Percentiles rank a stretch among this genome's conserved stretches.
Conservation (phyloP, 2,888 invertebrate genomes). For the Saturnia pavonia region DNA sequence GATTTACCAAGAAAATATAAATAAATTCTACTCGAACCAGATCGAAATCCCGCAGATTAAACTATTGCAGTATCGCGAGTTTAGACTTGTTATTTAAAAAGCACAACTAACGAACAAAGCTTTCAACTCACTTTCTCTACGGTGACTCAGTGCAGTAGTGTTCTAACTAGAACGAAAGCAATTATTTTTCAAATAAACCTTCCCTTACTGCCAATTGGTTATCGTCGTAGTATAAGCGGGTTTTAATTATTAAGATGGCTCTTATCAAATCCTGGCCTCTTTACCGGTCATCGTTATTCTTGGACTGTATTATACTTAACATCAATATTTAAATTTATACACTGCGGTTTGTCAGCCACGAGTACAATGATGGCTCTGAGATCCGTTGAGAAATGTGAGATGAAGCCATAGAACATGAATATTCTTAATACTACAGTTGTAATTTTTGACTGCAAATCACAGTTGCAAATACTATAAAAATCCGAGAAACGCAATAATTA, state of each 20-base stretch:
- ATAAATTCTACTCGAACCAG: background rate
- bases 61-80: background rate
- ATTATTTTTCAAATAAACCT: background rate
- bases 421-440: background rate
- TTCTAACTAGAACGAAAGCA: background rate
- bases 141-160: background rate
- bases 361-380: background rate
- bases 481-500: background rate
- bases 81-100: slow-evolving; percentile 1
- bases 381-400: background rate
- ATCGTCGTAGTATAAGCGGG: no score
- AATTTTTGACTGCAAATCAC: no score
- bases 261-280: no score
- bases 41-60: background rate
- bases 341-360: no score
- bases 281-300: no score
- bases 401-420: background rate
- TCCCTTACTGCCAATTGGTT: no score
- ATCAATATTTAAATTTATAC: no score
- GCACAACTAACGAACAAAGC: background rate
- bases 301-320: no score
- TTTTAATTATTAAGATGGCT: no score
- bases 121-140: slow-evolving; percentile 13
- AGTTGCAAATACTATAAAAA: no score
- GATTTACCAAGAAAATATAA: background rate